Conservation (phyloP, 2,797 vertebrate genomes). For the Telmatherina bonti region DNA sequence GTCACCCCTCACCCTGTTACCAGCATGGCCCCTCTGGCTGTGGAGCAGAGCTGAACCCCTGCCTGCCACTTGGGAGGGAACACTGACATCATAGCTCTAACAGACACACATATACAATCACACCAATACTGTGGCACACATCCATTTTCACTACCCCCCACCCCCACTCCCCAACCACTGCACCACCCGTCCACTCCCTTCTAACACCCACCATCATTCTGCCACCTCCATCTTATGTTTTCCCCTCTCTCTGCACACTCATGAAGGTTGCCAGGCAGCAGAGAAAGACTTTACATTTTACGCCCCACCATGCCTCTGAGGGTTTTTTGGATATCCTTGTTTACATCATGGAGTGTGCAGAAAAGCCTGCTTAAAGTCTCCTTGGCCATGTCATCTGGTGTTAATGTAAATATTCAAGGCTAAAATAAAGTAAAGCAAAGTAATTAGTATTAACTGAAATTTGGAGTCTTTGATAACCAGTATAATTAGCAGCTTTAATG, state of each 20-base stretch:
- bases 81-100: slow-evolving; percentile 64
- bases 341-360: slow-evolving; percentile 77
- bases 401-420: slow-evolving; percentile 45
- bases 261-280: slow-evolving; percentile 81
- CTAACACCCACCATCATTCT: slow-evolving; percentile 41
- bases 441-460: slow-evolving; percentile 4
- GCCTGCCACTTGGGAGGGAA: slow-evolving; percentile 66
- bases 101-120: slow-evolving; percentile 45
- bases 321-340: slow-evolving; percentile 84
- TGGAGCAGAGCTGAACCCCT: slow-evolving; percentile 65
- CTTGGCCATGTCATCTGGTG: slow-evolving; percentile 55
- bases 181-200: slow-evolving; percentile 68
- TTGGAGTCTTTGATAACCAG: slow-evolving; percentile 16
- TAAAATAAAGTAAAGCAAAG: slow-evolving; percentile 1
- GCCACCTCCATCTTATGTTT: slow-evolving; percentile 28
- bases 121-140: slow-evolving; percentile 58
- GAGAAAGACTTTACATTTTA: slow-evolving; percentile 79
- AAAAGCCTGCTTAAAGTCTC: slow-evolving; percentile 67
- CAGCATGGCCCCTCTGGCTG: slow-evolving; percentile 76
- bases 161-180: slow-evolving; percentile 19
- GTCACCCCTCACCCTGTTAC: slow-evolving; percentile 77
- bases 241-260: slow-evolving; percentile 63
- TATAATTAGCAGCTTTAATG: slow-evolving; percentile 17
- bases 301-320: slow-evolving; percentile 79
- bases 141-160: slow-evolving; percentile 59